Percentiles rank a stretch among this genome's conserved stretches.
These are phyloP conservation scores for Plemyria rubiginata DNA, from an alignment of 2,888 invertebrate species.

Conservation along the genomic window DNA sequence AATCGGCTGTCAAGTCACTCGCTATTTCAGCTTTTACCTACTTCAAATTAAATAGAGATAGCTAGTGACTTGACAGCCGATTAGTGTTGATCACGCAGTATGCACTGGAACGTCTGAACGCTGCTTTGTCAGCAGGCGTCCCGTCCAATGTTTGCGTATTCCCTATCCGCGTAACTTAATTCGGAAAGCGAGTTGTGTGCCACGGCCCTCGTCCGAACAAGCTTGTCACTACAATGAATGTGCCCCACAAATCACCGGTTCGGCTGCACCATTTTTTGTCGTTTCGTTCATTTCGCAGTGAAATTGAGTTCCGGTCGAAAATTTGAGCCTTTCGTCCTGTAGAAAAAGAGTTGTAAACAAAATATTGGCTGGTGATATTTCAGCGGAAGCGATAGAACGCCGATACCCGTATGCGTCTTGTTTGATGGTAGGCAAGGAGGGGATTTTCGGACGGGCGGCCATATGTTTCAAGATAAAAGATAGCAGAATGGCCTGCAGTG, in stretches of 20 bases:
- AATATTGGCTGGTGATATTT: slow-evolving; percentile 50
- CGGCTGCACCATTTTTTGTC: slow-evolving; percentile 75
- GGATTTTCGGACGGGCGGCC: slow-evolving; percentile 7
- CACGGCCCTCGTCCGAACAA: slow-evolving; percentile 61
- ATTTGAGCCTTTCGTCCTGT: slow-evolving; percentile 57
- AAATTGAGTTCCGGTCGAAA: slow-evolving; percentile 75
- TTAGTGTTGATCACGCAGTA: no score
- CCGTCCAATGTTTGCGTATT: slow-evolving; percentile 53
- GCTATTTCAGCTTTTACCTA: no score
- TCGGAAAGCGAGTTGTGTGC: slow-evolving; percentile 65
- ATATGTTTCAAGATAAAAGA: not conserved
- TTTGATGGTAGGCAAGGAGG: slow-evolving; percentile 16
- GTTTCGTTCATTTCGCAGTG: slow-evolving; percentile 74
- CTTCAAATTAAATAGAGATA: no score
- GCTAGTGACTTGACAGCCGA: no score
- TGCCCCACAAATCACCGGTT: slow-evolving; percentile 79
- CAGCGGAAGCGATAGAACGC: slow-evolving; percentile 47
- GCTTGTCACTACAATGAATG: slow-evolving; percentile 82
- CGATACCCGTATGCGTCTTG: slow-evolving; percentile 40
- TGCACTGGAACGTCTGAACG: slow-evolving; percentile 33
- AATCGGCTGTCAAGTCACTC: no score
- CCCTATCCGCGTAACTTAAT: slow-evolving; percentile 55
- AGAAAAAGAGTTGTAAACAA: slow-evolving; percentile 55
- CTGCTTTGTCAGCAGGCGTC: slow-evolving; percentile 17
- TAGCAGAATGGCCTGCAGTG: not conserved